These are phyloP conservation scores for Chromis chromis DNA, from an alignment of 2,797 vertebrate genomes.

Conservation along the genomic window DNA sequence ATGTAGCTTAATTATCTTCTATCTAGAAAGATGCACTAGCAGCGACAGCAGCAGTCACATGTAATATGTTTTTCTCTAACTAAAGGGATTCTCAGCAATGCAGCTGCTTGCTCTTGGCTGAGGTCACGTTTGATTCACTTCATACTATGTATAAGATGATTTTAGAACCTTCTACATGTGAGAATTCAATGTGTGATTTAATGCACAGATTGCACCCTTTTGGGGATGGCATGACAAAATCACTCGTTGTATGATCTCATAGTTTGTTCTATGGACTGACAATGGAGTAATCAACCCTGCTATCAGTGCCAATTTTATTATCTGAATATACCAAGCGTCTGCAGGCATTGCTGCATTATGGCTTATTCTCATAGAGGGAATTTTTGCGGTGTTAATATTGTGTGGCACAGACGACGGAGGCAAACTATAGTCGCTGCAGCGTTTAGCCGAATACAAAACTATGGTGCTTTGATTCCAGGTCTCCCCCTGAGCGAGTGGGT, in stretches of 20 bases:
- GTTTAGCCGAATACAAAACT: constrained; percentile 36
- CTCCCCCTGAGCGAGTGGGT: constrained; percentile 46
- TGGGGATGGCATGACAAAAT: background rate
- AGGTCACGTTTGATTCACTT: constrained; percentile 7
- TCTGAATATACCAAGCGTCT: constrained; percentile 15
- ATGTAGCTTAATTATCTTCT: background rate
- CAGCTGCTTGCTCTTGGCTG: too few relatives aligned
- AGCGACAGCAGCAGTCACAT: background rate
- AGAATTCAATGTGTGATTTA: background rate
- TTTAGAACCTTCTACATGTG: background rate
- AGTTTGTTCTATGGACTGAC: constrained; percentile 1
- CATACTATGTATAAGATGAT: background rate
- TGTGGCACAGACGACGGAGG: constrained; percentile 23
- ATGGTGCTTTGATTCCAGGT: constrained; percentile 42
- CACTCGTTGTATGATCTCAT: background rate
- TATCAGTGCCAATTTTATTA: background rate
- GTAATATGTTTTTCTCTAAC: background rate
- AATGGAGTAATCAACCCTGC: background rate
- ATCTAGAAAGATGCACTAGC: too few relatives aligned
- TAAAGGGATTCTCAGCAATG: too few relatives aligned
- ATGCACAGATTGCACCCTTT: background rate
- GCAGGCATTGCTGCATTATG: constrained; percentile 1
- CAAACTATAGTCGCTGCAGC: constrained; percentile 23
- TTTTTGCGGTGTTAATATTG: constrained; percentile 21
- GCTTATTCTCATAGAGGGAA: constrained; percentile 1